A percentile compares a stretch with the other conserved stretches of the same genome.
Conservation (phyloP, 1,140 invertebrate species). For the Drosophila kohkoa region DNA sequence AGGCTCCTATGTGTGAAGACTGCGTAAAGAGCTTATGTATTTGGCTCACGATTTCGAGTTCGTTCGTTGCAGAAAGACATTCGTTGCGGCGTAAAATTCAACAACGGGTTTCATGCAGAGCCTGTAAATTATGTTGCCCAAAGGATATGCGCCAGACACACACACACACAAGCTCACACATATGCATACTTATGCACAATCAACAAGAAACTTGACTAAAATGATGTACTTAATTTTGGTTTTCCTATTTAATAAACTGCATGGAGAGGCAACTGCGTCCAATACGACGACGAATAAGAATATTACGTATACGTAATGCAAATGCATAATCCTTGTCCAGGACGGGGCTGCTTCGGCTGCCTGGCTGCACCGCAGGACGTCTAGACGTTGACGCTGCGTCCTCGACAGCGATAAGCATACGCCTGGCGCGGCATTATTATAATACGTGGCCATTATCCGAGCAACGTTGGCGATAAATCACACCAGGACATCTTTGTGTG, state of each 20-base stretch:
- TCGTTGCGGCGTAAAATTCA: slow-evolving; percentile 73
- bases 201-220: slow-evolving; percentile 65
- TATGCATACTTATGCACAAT: slow-evolving; percentile 4
- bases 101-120: slow-evolving; percentile 58
- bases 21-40: slow-evolving; percentile 73
- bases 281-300: slow-evolving; percentile 20
- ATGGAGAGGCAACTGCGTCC: slow-evolving; percentile 46
- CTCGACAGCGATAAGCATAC: slow-evolving; percentile 76
- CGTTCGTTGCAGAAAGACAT: slow-evolving; percentile 46
- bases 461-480: slow-evolving; percentile 78
- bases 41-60: slow-evolving; percentile 76
- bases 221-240: slow-evolving; percentile 79
- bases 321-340: slow-evolving; percentile 51
- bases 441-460: slow-evolving; percentile 80
- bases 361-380: slow-evolving; percentile 74
- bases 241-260: slow-evolving; percentile 80
- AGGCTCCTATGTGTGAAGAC: background rate
- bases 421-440: slow-evolving; percentile 80
- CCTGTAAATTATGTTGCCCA: slow-evolving; percentile 68
- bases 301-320: slow-evolving; percentile 52
- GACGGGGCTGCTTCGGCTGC: slow-evolving; percentile 43
- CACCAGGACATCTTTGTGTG: slow-evolving; percentile 81
- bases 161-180: slow-evolving; percentile 24
- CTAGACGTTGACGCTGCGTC: slow-evolving; percentile 77
- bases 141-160: slow-evolving; percentile 77